These are phyloP conservation scores for Hypena proboscidalis DNA, from an alignment of 2,888 invertebrate species.

Conservation along the genomic window DNA sequence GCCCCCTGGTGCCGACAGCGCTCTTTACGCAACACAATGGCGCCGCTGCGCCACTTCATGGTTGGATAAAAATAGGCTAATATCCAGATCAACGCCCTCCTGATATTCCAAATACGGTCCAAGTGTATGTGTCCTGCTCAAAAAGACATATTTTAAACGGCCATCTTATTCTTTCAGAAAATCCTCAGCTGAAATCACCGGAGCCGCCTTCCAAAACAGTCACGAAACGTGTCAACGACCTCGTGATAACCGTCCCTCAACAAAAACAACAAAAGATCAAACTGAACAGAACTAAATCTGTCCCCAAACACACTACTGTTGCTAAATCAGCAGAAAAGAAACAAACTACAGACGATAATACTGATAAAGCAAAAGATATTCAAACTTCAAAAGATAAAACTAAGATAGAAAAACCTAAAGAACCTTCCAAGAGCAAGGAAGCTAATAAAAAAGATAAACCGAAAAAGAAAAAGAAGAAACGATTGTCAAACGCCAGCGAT, in stretches of 20 bases:
- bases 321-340: slow-evolving; percentile 2
- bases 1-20: too few species aligned
- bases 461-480: slow-evolving; percentile 60
- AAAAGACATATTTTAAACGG: too few species aligned
- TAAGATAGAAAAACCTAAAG: slow-evolving; percentile 8
- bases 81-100: too few species aligned
- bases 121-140: too few species aligned
- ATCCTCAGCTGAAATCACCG: slow-evolving; percentile 16
- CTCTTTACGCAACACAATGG: too few species aligned
- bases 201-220: slow-evolving; percentile 31
- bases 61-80: too few species aligned
- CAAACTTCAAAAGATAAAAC: neutral
- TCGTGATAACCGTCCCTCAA: slow-evolving; percentile 71
- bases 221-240: slow-evolving; percentile 62
- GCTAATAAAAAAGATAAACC: slow-evolving; percentile 68
- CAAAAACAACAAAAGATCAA: slow-evolving; percentile 68
- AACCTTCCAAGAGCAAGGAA: slow-evolving; percentile 48
- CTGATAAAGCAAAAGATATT: neutral
- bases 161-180: slow-evolving; percentile 45
- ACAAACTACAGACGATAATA: neutral
- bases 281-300: slow-evolving; percentile 64
- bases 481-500: slow-evolving; percentile 58
- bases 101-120: too few species aligned
- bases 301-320: slow-evolving; percentile 9
- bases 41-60: too few species aligned